These are phyloP conservation scores for Sylvilagus bachmani DNA, from an alignment of 2,113 vertebrate species.

Conservation along the genomic window DNA sequence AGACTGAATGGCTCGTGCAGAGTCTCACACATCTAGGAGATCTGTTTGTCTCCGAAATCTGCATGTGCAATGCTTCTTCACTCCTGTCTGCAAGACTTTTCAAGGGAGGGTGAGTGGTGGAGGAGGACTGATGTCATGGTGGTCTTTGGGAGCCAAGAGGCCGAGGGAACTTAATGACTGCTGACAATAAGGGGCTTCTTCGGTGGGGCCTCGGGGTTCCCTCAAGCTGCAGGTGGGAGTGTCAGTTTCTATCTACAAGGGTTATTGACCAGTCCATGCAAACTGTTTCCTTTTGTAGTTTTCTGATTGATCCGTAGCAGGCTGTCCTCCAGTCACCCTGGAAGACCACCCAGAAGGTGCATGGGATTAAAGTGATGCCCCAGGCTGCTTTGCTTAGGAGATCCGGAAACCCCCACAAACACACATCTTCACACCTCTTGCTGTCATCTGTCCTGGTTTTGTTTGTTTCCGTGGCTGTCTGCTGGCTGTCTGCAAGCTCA, in stretches of 20 bases:
- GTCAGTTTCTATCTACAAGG: background rate
- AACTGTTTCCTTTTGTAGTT: conserved; percentile 22
- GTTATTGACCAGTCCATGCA: background rate
- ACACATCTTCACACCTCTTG: background rate
- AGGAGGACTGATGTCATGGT: background rate
- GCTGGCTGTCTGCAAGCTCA: conserved; percentile 13
- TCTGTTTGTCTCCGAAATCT: background rate
- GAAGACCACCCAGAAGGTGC: conserved; percentile 49
- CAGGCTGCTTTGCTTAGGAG: conserved; percentile 28
- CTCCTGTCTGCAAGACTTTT: background rate
- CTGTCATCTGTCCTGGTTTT: conserved; percentile 23
- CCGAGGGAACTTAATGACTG: background rate
- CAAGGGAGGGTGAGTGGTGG: background rate
- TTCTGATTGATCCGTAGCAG: background rate
- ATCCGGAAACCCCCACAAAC: background rate
- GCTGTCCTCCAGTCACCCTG: background rate
- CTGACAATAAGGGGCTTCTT: background rate
- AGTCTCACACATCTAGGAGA: background rate
- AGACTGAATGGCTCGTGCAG: background rate
- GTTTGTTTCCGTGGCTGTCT: background rate
- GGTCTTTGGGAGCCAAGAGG: background rate
- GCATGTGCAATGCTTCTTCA: background rate
- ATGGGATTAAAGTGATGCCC: background rate
- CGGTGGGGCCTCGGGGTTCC: background rate
- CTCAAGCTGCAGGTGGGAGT: background rate